These are phyloP conservation scores for Dilophus febrilis DNA, from an alignment of 2,888 invertebrate species.

Conservation along the genomic window DNA sequence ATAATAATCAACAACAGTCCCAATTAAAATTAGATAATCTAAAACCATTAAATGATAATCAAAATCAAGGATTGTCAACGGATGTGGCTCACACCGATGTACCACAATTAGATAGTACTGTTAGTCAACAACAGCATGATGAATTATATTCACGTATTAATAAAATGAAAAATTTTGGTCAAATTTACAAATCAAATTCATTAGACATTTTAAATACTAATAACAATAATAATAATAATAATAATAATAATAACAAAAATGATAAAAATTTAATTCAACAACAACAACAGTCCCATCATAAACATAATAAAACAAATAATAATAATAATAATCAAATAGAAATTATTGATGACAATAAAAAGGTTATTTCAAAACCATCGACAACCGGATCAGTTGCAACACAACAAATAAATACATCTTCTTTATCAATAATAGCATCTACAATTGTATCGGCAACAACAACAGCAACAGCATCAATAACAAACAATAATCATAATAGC, in stretches of 20 bases:
- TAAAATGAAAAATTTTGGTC: constrained; percentile 12
- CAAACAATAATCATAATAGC: background rate
- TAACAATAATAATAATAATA: constrained; percentile 5
- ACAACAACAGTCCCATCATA: background rate
- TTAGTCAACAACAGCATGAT: constrained; percentile 12
- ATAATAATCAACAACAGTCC: no score
- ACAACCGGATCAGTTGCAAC: background rate
- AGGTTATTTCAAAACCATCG: background rate
- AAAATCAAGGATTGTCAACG: background rate
- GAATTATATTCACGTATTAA: constrained; percentile 27
- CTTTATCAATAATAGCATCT: no score
- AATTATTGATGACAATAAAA: background rate
- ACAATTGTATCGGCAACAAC: no score
- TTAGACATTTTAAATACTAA: constrained; percentile 20
- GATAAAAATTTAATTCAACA: constrained; percentile 7
- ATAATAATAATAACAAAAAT: constrained; percentile 4
- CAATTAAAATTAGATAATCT: background rate
- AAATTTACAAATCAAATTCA: constrained; percentile 26
- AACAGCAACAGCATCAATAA: background rate
- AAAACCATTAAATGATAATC: background rate
- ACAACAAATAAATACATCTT: no score
- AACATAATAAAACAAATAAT: background rate
- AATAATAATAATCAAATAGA: background rate
- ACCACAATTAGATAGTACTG: constrained; percentile 21
- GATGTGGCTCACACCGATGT: constrained; percentile 11